A percentile compares a stretch with the other conserved stretches of the same genome.
Conservation (phyloP, 1,140 invertebrate species). For the Sinella curviseta region DNA sequence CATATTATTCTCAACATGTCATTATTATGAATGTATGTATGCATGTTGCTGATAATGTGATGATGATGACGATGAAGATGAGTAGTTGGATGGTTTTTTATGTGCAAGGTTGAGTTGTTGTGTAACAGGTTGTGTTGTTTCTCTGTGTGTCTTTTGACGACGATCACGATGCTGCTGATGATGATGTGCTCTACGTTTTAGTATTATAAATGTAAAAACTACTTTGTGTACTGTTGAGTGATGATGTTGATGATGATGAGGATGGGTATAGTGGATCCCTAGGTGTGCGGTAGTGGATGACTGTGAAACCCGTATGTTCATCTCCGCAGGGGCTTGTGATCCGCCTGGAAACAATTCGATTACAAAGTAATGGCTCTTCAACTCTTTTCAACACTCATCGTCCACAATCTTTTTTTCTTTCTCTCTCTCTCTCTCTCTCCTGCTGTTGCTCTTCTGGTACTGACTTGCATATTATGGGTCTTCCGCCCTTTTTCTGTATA, state of each 20-base stretch:
- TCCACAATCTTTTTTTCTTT: background rate
- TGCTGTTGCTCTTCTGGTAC: background rate
- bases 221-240: background rate
- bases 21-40: no score
- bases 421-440: background rate
- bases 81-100: no score
- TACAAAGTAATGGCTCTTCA: slow-evolving; percentile 44
- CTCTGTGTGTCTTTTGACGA: background rate
- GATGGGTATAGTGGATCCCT: slow-evolving; percentile 14
- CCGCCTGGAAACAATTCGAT: slow-evolving; percentile 45
- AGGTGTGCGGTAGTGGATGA: slow-evolving; percentile 34
- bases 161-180: no score
- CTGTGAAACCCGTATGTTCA: slow-evolving; percentile 43
- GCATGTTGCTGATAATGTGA: no score
- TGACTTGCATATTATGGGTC: background rate
- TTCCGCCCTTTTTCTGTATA: slow-evolving; percentile 19
- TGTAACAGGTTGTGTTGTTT: slow-evolving; percentile 43
- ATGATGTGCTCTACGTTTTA: no score
- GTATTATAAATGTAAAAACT: no score
- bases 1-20: no score
- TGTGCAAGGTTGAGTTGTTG: no score
- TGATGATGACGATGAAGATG: no score
- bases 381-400: slow-evolving; percentile 42
- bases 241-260: background rate
- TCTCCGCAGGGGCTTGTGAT: slow-evolving; percentile 40